A percentile compares a stretch with the other conserved stretches of the same genome.
Evolutionary conservation across 2,888 invertebrate species (phyloP).

Genomic region (Mycogona germanica): DNA sequence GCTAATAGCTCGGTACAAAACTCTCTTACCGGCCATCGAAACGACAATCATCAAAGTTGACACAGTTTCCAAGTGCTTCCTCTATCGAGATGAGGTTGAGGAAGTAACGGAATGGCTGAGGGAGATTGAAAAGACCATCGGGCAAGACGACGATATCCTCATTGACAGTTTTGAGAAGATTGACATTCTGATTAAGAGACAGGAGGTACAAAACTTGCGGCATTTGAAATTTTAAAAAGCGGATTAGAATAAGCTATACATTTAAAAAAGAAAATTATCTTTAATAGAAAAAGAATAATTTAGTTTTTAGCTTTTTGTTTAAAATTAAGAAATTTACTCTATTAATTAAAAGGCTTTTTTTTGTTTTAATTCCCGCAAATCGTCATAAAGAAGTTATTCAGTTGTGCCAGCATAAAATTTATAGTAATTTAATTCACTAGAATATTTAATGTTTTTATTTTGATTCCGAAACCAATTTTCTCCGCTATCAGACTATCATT

Average conservation of each 20-base stretch:
- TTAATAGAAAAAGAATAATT: neutral
- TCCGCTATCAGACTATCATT: slow-evolving; percentile 31
- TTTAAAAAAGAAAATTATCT: too few relatives aligned
- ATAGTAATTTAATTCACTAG: neutral
- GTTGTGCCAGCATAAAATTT: too few relatives aligned
- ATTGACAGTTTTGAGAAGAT: slow-evolving; percentile 59
- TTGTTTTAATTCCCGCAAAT: too few relatives aligned
- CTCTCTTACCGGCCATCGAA: slow-evolving; percentile 80
- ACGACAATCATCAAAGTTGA: slow-evolving; percentile 87
- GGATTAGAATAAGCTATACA: too few relatives aligned
- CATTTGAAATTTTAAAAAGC: too few relatives aligned
- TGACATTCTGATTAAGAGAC: slow-evolving; percentile 60
- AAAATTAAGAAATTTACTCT: neutral
- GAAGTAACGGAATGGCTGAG: slow-evolving; percentile 53
- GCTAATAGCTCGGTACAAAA: slow-evolving; percentile 64
- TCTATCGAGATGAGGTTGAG: slow-evolving; percentile 75
- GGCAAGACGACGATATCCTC: slow-evolving; percentile 42
- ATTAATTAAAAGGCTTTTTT: too few relatives aligned
- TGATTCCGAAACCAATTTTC: slow-evolving; percentile 2
- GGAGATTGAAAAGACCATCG: slow-evolving; percentile 58
- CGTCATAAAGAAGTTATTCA: too few relatives aligned
- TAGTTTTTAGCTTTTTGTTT: neutral
- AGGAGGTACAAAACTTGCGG: slow-evolving; percentile 46
- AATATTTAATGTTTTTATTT: neutral
- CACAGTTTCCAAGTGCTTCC: slow-evolving; percentile 81